These are phyloP conservation scores for Pseudococcus viburni DNA, from an alignment of 2,888 invertebrate genomes.

Conservation along the genomic window DNA sequence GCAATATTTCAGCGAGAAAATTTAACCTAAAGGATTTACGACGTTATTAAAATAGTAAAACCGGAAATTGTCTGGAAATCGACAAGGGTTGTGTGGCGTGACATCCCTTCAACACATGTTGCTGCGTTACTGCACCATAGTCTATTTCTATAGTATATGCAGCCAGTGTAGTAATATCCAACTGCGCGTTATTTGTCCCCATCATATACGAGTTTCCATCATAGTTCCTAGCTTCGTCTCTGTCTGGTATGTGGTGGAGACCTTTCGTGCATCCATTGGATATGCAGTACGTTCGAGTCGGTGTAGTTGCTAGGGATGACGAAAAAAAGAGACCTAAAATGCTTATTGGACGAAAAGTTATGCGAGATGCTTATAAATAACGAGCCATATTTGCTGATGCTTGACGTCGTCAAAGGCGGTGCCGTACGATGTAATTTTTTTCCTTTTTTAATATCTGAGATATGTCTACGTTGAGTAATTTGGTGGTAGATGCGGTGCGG, in stretches of 20 bases:
- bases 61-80: conserved; percentile 64
- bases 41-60: conserved; percentile 63
- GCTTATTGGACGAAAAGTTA: conserved; percentile 63
- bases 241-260: background rate
- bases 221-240: background rate
- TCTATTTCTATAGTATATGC: background rate
- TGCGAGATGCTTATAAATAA: conserved; percentile 40
- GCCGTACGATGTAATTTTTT: background rate
- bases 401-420: background rate
- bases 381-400: conserved; percentile 50
- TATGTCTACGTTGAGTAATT: background rate
- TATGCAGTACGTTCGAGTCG: background rate
- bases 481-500: background rate
- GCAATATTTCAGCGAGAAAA: conserved; percentile 51
- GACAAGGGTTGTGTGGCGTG: conserved; percentile 61
- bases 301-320: background rate
- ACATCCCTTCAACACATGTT: conserved; percentile 65
- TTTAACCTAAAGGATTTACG: conserved; percentile 62
- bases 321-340: conserved; percentile 41
- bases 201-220: background rate
- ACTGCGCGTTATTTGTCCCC: conserved; percentile 53
- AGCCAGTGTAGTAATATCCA: conserved; percentile 57
- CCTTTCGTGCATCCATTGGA: background rate
- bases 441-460: background rate
- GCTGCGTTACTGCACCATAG: background rate